Conservation (phyloP, 2,113 vertebrate species). For the Cyprinodon variegatus region DNA sequence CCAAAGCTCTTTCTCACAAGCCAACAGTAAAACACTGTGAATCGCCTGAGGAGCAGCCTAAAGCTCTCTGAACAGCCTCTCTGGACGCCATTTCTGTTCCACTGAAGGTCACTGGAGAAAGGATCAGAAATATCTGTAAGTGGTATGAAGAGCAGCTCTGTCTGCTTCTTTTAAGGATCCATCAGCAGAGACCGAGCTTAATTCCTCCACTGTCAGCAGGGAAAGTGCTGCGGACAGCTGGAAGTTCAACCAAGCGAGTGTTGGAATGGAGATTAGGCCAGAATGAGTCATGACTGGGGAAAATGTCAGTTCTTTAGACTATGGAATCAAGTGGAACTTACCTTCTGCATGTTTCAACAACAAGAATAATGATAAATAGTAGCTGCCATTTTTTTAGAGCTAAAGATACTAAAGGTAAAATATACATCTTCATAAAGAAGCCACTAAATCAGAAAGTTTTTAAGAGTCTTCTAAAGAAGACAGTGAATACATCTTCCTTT, state of each 20-base stretch:
- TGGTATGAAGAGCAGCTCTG: slow-evolving; percentile 49
- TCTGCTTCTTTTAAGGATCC: slow-evolving; percentile 48
- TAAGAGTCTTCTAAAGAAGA: background rate
- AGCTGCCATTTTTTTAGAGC: background rate
- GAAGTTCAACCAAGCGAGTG: slow-evolving; percentile 29
- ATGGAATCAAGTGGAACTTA: slow-evolving; percentile 10
- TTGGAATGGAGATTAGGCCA: slow-evolving; percentile 40
- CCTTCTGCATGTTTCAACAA: slow-evolving; percentile 2
- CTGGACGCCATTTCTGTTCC: slow-evolving; percentile 42
- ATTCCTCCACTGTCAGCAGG: slow-evolving; percentile 31
- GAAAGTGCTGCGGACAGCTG: slow-evolving; percentile 41
- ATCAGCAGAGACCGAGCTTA: slow-evolving; percentile 44
- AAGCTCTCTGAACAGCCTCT: slow-evolving; percentile 24
- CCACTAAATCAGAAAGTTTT: background rate
- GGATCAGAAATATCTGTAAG: slow-evolving; percentile 74
- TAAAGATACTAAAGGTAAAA: background rate
- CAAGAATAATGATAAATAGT: background rate
- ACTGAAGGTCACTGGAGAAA: slow-evolving; percentile 49
- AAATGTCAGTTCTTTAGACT: slow-evolving; percentile 10
- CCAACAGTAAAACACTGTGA: slow-evolving; percentile 56
- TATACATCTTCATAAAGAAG: background rate
- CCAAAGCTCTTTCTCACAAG: slow-evolving; percentile 11
- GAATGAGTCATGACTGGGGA: slow-evolving; percentile 14
- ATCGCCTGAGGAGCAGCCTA: slow-evolving; percentile 28
- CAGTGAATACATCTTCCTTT: too few species aligned